Conservation (phyloP, 2,888 invertebrate species). For the Lingula anatina region DNA sequence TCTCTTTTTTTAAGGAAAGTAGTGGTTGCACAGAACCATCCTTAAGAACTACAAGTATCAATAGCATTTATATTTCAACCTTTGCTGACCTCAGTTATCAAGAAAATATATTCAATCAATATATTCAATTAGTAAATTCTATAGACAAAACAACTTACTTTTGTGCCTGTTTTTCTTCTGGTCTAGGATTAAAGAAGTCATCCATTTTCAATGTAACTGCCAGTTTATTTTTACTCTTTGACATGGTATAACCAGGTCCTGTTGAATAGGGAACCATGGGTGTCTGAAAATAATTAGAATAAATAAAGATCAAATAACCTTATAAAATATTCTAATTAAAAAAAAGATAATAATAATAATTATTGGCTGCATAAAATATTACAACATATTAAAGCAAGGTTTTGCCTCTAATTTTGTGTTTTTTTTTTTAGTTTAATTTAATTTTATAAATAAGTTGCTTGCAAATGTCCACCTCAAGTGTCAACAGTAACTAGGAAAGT, state of each 20-base stretch:
- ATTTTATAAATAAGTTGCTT: background rate
- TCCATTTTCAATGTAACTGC: constrained; percentile 36
- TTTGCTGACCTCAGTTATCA: too few species aligned
- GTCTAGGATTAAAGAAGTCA: constrained; percentile 35
- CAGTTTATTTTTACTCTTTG: constrained; percentile 38
- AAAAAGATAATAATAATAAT: background rate
- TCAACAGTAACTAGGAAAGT: too few species aligned
- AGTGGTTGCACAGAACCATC: too few species aligned
- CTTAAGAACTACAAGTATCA: too few species aligned
- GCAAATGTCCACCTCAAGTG: background rate
- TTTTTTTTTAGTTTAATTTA: background rate
- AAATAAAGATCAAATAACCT: background rate
- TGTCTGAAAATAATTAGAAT: constrained; percentile 4
- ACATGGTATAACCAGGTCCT: constrained; percentile 40
- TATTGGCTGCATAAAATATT: background rate
- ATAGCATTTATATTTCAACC: too few species aligned
- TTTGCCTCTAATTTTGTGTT: background rate
- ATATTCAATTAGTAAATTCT: too few species aligned
- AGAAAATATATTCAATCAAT: too few species aligned
- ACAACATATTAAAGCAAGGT: background rate
- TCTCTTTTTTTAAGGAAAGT: too few species aligned
- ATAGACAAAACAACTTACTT: too few species aligned
- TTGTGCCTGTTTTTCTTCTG: constrained; percentile 24
- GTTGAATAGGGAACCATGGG: constrained; percentile 32
- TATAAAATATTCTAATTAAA: background rate